Evolutionary conservation across 2,888 invertebrate genomes (phyloP).

Genomic region (Lottia gigantea): DNA sequence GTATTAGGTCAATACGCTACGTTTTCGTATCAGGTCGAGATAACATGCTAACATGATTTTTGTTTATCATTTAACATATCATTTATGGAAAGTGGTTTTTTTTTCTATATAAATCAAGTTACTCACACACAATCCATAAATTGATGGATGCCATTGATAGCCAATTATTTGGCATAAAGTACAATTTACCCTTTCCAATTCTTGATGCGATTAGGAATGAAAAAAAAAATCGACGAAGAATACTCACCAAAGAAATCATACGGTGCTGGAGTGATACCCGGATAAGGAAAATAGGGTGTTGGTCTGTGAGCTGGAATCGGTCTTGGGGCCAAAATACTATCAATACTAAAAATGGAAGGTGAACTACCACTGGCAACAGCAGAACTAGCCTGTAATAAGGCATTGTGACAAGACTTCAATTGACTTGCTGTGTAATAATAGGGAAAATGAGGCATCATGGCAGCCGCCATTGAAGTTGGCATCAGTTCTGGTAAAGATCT

Average conservation of each 20-base stretch:
- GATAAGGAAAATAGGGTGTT: conserved; percentile 47
- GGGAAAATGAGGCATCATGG: conserved; percentile 38
- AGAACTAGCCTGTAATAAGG: conserved; percentile 34
- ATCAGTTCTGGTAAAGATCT: conserved; percentile 26
- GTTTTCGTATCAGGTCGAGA: no score
- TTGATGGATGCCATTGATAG: no score
- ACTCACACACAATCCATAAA: no score
- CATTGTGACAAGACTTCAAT: conserved; percentile 39
- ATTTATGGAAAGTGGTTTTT: no score
- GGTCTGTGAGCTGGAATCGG: conserved; percentile 38
- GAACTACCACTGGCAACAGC: conserved; percentile 15
- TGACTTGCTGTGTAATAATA: conserved; percentile 37
- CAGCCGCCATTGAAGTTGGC: conserved; percentile 16
- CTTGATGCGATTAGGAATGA: neutral
- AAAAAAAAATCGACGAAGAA: neutral
- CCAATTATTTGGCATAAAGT: no score
- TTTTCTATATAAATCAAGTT: no score
- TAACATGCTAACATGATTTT: no score
- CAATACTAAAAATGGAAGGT: conserved; percentile 50
- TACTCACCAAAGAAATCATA: conserved; percentile 37
- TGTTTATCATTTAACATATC: no score
- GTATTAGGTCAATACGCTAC: no score
- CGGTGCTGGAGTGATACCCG: conserved; percentile 32
- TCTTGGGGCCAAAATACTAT: conserved; percentile 56
- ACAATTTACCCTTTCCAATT: no score